phyloP scores from a whole-genome alignment of 1,140 invertebrate genomes.

The Drosophila parabipectinata region DNA sequence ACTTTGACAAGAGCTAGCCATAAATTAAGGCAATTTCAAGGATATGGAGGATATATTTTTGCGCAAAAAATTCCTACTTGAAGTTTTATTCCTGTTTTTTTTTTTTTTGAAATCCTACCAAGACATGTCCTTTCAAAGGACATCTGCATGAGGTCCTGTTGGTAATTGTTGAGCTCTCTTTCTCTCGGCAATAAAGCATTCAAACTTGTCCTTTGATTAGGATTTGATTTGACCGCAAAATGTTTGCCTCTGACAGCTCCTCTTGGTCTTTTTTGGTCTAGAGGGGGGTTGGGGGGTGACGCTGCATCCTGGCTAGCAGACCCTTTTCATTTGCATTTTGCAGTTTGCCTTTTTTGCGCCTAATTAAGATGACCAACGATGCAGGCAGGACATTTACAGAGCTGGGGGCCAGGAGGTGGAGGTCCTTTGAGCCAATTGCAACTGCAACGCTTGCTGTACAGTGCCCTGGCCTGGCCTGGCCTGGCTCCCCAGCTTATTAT shows the following conservation, averaged over 20 bases:
- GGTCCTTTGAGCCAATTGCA: constrained; percentile 21
- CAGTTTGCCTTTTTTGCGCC: constrained; percentile 48
- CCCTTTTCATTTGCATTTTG: constrained; percentile 59
- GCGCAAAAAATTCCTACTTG: neutral
- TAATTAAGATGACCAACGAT: constrained; percentile 56
- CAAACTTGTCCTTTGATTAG: constrained; percentile 21
- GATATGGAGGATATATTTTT: neutral
- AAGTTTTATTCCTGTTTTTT: neutral
- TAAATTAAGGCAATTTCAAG: constrained; percentile 14
- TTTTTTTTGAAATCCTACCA: neutral
- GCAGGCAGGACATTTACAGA: constrained; percentile 21
- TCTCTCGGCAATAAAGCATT: neutral
- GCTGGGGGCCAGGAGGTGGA: neutral
- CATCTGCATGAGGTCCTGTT: neutral
- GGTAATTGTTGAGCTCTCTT: constrained; percentile 1
- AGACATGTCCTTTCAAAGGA: neutral
- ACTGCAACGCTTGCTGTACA: constrained; percentile 3
- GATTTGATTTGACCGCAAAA: constrained; percentile 53
- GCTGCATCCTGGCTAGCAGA: neutral
- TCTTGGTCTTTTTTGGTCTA: constrained; percentile 1
- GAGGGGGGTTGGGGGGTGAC: too few relatives aligned
- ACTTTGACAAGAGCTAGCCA: neutral
- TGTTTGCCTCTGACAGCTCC: constrained; percentile 41
- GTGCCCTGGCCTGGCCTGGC: constrained; percentile 10
- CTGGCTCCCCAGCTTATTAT: constrained; percentile 46